These are phyloP conservation scores for Xanthostigma xanthostigma DNA, from an alignment of 2,888 invertebrate genomes.

Conservation along the genomic window DNA sequence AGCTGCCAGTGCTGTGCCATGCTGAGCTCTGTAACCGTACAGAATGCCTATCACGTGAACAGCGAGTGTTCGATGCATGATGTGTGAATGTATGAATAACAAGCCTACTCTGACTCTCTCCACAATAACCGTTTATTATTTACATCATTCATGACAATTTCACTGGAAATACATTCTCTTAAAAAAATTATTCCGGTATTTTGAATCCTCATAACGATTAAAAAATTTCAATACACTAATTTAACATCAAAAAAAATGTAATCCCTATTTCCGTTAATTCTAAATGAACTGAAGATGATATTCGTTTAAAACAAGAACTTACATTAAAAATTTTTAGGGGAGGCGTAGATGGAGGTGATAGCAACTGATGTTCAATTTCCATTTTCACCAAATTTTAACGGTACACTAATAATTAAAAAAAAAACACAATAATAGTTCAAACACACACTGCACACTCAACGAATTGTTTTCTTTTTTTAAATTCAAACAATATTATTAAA, in stretches of 20 bases:
- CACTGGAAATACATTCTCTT: no score
- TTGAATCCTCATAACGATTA: no score
- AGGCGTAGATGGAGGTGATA: constrained; percentile 59
- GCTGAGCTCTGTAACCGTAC: constrained; percentile 6
- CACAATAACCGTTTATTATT: neutral
- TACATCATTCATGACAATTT: no score
- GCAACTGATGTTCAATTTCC: constrained; percentile 20
- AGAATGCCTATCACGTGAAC: constrained; percentile 25
- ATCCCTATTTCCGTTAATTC: no score
- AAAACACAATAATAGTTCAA: neutral
- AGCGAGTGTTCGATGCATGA: constrained; percentile 16
- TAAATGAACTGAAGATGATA: no score
- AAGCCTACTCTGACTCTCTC: neutral
- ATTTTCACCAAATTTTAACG: neutral
- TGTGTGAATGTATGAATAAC: neutral
- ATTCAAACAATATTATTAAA: no score
- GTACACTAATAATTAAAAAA: neutral
- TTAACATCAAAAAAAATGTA: no score
- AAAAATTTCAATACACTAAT: no score
- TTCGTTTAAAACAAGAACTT: neutral
- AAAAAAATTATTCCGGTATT: no score
- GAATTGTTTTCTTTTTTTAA: no score
- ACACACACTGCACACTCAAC: no score
- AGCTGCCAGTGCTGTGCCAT: no score
- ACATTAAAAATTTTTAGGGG: constrained; percentile 38